Evolutionary conservation across 2,797 vertebrate genomes (phyloP), one percentile per base, ranked within the genome.

Genomic region (Glossophaga mutica): DNA sequence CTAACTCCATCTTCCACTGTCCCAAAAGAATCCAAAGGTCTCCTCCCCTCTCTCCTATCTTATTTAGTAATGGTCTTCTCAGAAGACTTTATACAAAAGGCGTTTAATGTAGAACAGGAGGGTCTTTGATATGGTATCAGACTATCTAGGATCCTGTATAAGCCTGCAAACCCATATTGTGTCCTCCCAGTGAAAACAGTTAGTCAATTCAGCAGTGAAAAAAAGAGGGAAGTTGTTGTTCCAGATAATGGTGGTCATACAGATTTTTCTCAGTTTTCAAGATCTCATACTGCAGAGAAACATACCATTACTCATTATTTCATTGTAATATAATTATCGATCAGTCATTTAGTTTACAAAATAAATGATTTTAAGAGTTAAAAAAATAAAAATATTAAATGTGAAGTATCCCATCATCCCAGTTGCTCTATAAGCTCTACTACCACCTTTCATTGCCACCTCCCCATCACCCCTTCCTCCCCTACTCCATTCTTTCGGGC

Each of bases 251-350:
- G 37, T 8, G 18, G 21, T 62, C 85, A 55, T 70, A 83, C 5
- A 81, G 29, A n/a, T 83, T 90, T 91, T 26, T 73, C 57, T 90
- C 50, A n/a, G 5, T 84, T 88, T 91, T 76, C 67, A 82, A 48
- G 32, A 15, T 32, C 37, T 67, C 29, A 10, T 67, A 44, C 18
- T 12, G 29, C n/a, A 94, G 79, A 76, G 15, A 91, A 55, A 39
- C 6, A 68, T 12, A 73, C 59, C 42, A 73, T 48, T 74, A 71
- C 89, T 78, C 42, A 73, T 52, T 74, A 71, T 91, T 82, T 95
- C 78, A 39, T 83, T 67, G 18, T 93, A 73, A 46, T 62, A 9
- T 15, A 76, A 59, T 81, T 26, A 29, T 68, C 24, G 37, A 70
- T 81, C 12, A 79, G 37, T 62, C 24, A 91, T 52, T 22, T 42